Base-by-base conservation (phyloP, 35 echinoderm and acorn worm species). In the Anneissia japonica region DNA sequence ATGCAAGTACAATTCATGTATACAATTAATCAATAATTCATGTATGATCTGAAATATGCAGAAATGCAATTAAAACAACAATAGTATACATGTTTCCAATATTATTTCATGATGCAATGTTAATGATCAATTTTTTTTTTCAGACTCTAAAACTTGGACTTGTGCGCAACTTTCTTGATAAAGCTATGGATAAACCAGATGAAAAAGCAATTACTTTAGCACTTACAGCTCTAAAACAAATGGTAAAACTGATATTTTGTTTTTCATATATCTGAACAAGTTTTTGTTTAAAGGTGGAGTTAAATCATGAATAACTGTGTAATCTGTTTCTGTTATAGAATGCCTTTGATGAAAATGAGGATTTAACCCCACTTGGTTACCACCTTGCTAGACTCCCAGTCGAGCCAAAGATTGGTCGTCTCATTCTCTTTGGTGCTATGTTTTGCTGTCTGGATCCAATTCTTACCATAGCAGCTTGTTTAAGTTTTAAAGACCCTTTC, bases 391-490 rank as follows among this genome's bases (percentile, higher is more conserved):
- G 83, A 34, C 92, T 99, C 1, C 96, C 96, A 13, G 96, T 99
- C 17, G 81, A 88, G 36, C 96, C 96, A 39, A 81, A 86, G 56
- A 94, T 99, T 40, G 96, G 96, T 32, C 91, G 91, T 80, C 91
- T 99, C 46, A 94, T 99, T 35, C 87, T 99, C 29, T 99, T 99
- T 90, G 92, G 92, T 37, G 92, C 96, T 34, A 94, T 99, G 86
- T 99, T 99, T 83, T 99, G 92, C 76, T 99, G 96, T 39, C 92
- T 99, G 80, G 92, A 99, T 86, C 96, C 96, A 29, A 87, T 99
- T 31, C 86, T 99, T 23, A 99, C 96, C 21, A 92, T 99, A 33
- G 96, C 96, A 17, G 92, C 96, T 31, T 89, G 80, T 72, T 87
- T 99, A 2, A 90, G 92, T 55, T 99, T 93, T 74, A 99, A 99